Base-by-base conservation (phyloP, 2,888 invertebrate species). In the Ptycholaimellus sp. region DNA sequence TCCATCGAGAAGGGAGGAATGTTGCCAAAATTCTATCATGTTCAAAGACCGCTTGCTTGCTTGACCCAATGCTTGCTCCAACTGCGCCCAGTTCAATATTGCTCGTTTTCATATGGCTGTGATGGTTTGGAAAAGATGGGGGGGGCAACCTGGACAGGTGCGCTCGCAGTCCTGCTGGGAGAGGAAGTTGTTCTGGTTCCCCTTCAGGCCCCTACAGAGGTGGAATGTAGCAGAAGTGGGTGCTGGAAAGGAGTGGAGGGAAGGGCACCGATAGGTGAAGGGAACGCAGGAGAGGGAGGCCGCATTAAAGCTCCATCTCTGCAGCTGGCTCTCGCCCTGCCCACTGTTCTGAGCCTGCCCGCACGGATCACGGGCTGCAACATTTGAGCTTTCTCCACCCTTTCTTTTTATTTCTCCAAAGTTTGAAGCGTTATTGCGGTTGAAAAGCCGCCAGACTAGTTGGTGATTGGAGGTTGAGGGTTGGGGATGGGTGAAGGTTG, bases 151-250 rank as follows among this genome's bases (percentile, higher is more conserved):
- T 36, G 47, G 49, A 35, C 53, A 53, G 11, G 53, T 53, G 22
- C 48, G 37, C 33, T 50, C 52, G 41, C 54, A 54, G 35, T 53
- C 52, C 32, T 50, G 46, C 30, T 48, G 42, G 7, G 40, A 44
- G 6, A 53, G 38, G 39, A 53, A 57, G 41, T 57, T 56, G 35
- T 53, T 57, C 23, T 48, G 43, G 37, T 51, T 51, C 27, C 52
- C 51, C 32, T 47, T 47, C 9, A 49, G 32, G 36, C 53, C 53
- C 31, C 47, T 49, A 40, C 54, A 54, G 22, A 44, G n/a, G n/a
- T n/a, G n/a, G n/a, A 21, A 23, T 6, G n/a, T n/a, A 20, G 23
- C 7, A 14, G 5, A 17, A 30, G n/a, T 16, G 17, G 9, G 7
- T 16, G n/a, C n/a, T 30, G 9, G 9, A 27, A 27, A 27, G 9